Conservation (phyloP, 2,113 vertebrate genomes). For the Pycnonotus jocosus region DNA sequence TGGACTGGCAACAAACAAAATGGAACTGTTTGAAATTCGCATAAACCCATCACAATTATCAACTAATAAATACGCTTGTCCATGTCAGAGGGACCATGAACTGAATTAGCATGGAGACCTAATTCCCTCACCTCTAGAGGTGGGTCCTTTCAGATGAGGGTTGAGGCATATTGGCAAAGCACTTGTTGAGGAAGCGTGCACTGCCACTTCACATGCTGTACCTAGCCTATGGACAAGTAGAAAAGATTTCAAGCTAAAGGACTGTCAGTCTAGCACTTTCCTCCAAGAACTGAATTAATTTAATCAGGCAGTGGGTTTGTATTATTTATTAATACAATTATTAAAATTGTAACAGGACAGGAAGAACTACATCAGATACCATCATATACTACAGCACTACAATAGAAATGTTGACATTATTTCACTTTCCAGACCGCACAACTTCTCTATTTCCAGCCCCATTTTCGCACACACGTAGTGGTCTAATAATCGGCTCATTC, state of each 20-base stretch:
- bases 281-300: slow-evolving; percentile 57
- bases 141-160: slow-evolving; percentile 57
- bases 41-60: slow-evolving; percentile 40
- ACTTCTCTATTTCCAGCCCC: not conserved
- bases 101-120: slow-evolving; percentile 44
- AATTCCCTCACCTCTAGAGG: slow-evolving; percentile 60
- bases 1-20: not conserved
- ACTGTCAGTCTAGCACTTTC: slow-evolving; percentile 44
- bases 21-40: slow-evolving; percentile 1
- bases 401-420: not conserved
- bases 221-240: slow-evolving; percentile 66
- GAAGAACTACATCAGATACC: not conserved
- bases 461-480: not conserved
- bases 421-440: not conserved
- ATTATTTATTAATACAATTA: not conserved
- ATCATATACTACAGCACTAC: not conserved
- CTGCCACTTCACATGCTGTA: slow-evolving; percentile 59
- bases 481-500: not conserved
- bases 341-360: slow-evolving; percentile 19
- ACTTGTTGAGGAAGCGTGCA: slow-evolving; percentile 51
- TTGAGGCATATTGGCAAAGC: slow-evolving; percentile 59
- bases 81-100: slow-evolving; percentile 47
- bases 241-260: slow-evolving; percentile 67
- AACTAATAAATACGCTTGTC: slow-evolving; percentile 41
- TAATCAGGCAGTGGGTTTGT: not conserved